These are phyloP conservation scores for Mastigias papua DNA, from an alignment of 30 jellyfish, hydroid and myxozoan species.

Conservation along the genomic window DNA sequence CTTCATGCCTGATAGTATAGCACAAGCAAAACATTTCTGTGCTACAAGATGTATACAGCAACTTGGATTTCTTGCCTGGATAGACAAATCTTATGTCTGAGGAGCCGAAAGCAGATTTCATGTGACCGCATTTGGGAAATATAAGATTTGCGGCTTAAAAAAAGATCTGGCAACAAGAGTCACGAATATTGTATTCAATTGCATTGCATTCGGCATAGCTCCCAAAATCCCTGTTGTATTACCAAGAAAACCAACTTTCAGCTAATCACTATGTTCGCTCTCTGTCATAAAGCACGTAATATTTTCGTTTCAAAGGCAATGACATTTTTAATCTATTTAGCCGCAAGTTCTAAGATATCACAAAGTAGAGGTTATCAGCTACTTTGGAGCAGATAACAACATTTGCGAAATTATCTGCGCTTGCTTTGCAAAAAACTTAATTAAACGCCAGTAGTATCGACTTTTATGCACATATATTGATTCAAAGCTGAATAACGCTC, in stretches of 20 bases:
- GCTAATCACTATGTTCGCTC: not conserved
- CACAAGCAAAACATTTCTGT: too few relatives aligned
- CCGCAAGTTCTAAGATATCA: conserved; percentile 8
- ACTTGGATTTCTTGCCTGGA: too few relatives aligned
- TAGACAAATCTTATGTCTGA: too few relatives aligned
- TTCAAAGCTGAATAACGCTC: too few relatives aligned
- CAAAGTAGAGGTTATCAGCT: not conserved
- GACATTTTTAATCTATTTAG: conserved; percentile 7
- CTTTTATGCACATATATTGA: not conserved
- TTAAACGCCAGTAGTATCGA: not conserved
- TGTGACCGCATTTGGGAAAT: too few relatives aligned
- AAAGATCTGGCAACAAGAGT: not conserved
- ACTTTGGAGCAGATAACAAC: not conserved
- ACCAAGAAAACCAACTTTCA: not conserved
- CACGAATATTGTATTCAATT: not conserved
- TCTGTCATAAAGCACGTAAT: not conserved
- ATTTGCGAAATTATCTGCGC: not conserved
- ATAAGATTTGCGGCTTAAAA: not conserved
- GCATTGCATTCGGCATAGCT: not conserved
- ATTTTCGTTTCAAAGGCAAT: not conserved
- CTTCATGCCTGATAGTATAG: too few relatives aligned
- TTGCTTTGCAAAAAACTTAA: not conserved
- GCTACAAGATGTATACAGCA: too few relatives aligned
- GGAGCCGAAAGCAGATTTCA: too few relatives aligned
- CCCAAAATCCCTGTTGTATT: not conserved